phyloP scores from a whole-genome alignment of 2,797 vertebrate species.

The Acrossocheilus fasciatus region DNA sequence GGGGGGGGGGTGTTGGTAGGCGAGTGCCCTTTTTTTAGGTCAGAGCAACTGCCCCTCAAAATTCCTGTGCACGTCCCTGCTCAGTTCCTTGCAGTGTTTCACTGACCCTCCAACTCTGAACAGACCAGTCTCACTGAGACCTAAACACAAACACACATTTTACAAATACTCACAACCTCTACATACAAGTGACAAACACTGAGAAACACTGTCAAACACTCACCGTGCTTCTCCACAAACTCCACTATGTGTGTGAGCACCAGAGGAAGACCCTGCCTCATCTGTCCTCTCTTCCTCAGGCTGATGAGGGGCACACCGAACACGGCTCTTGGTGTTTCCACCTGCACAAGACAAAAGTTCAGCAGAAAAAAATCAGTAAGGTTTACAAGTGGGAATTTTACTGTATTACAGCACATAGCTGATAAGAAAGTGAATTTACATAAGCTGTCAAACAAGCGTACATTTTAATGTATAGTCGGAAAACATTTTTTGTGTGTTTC shows the following conservation, averaged over 20 bases:
- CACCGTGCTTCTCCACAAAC: slow-evolving; percentile 81
- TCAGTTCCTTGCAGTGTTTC: slow-evolving; percentile 75
- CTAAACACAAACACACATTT: slow-evolving; percentile 57
- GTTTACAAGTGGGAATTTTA: not conserved
- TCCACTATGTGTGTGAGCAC: slow-evolving; percentile 80
- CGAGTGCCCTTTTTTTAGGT: no score
- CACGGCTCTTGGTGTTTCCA: slow-evolving; percentile 30
- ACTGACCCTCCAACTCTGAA: slow-evolving; percentile 82
- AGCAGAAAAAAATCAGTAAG: not conserved
- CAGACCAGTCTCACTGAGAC: slow-evolving; percentile 77
- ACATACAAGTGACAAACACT: not conserved
- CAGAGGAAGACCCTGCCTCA: slow-evolving; percentile 72
- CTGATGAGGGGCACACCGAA: slow-evolving; percentile 80
- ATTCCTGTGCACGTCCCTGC: no score
- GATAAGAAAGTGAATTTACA: not conserved
- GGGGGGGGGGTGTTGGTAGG: no score
- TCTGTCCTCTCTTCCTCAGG: slow-evolving; percentile 66
- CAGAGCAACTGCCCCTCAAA: no score
- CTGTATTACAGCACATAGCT: slow-evolving; percentile 1
- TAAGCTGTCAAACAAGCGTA: not conserved
- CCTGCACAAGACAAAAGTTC: not conserved
- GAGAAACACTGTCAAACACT: slow-evolving; percentile 25
- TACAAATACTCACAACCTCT: not conserved
- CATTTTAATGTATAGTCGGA: not conserved
- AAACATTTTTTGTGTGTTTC: not conserved